phyloP scores from a whole-genome alignment of 1,140 invertebrate species.

The Trachymyrmex cornetzi region DNA sequence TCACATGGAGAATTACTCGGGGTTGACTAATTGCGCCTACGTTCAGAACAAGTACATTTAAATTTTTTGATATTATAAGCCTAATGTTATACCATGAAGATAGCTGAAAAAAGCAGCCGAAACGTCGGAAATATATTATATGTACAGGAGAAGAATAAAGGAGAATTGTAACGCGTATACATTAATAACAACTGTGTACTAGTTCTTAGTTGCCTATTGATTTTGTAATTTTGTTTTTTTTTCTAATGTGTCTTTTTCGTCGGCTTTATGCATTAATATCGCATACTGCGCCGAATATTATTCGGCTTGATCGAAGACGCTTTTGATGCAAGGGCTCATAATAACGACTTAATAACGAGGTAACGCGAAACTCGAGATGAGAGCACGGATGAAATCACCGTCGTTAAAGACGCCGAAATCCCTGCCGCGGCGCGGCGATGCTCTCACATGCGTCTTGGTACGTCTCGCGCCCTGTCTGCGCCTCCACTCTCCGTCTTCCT shows the following conservation, averaged over 20 bases:
- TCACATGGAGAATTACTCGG: too few species aligned
- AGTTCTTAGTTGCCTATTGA: too few species aligned
- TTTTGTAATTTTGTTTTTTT: too few species aligned
- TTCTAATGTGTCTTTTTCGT: neutral
- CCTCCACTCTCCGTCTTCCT: conserved; percentile 13
- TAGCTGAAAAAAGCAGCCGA: too few species aligned
- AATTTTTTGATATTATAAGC: too few species aligned
- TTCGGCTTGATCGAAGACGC: neutral
- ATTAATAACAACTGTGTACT: too few species aligned
- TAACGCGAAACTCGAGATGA: neutral
- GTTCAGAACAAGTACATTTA: too few species aligned
- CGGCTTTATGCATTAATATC: conserved; percentile 13
- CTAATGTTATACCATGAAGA: too few species aligned
- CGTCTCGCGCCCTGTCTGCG: conserved; percentile 46
- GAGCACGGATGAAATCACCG: neutral
- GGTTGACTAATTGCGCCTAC: too few species aligned
- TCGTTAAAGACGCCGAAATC: conserved; percentile 16
- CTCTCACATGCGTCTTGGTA: conserved; percentile 36
- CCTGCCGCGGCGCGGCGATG: neutral
- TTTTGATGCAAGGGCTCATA: neutral
- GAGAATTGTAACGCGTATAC: too few species aligned
- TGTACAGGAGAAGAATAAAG: too few species aligned
- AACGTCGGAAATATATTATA: too few species aligned
- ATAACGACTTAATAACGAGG: neutral
- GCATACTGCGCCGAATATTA: neutral